Base-by-base conservation (phyloP, 2,113 vertebrate species). In the Lasiurus borealis region DNA sequence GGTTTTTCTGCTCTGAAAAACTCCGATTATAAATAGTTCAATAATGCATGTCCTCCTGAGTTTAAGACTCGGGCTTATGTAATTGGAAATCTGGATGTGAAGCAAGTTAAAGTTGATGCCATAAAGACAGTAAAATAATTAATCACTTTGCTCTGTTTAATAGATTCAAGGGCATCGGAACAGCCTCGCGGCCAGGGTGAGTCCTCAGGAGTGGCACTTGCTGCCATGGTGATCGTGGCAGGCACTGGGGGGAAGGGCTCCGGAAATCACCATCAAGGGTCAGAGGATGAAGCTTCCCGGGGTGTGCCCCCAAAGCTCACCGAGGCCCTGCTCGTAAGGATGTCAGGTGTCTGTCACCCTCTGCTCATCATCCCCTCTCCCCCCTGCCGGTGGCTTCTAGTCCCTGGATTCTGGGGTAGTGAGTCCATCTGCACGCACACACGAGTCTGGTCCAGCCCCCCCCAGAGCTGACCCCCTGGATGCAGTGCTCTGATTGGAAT, bases 51-150 rank as follows among this genome's bases (percentile, higher is more conserved):
- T 98, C 95, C 95, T 97, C 98, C 95, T 92, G 97, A 97, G 97
- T 97, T 98, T 97, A 98, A 98, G 97, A 93, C 94, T 97, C 88
- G 80, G 72, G 98, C 97, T 97, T 98, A 96, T 98, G 88, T 95
- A 96, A 97, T 97, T 98, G 94, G 97, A 98, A 98, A 96, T 98
- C 95, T 94, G 97, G 97, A 97, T 95, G 96, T 96, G 97, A 97
- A 97, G 94, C 96, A 97, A 98, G 98, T 98, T 98, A 98, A 97
- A 97, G 94, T 94, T 93, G 97, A 96, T 96, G 94, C 97, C 93
- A 97, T 98, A 98, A 98, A 98, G 97, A 97, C 84, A 94, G 91
- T 98, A 97, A 98, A 98, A 98, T 98, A 98, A 98, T 98, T 98
- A 98, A 98, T 98, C 95, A 97, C 93, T 97, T 98, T 44, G 76